These are phyloP conservation scores for Dipus sagitta DNA, from an alignment of 2,797 vertebrate species.

Conservation along the genomic window DNA sequence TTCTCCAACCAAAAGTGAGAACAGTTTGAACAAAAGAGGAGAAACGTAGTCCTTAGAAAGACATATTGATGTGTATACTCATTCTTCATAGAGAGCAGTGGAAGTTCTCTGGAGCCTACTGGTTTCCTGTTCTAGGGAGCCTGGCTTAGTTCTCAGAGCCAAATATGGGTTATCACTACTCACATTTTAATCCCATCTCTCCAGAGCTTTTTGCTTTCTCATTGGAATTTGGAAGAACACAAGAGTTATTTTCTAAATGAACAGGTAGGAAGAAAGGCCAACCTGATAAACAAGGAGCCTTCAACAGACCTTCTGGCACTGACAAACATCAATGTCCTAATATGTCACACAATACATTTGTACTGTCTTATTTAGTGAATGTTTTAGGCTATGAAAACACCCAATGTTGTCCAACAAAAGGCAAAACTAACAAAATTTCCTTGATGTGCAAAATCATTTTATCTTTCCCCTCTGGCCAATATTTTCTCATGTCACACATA, in stretches of 20 bases:
- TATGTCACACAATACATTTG: constrained; percentile 9
- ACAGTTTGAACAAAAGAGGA: no score
- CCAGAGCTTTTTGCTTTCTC: background rate
- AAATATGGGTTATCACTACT: background rate
- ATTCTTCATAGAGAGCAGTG: no score
- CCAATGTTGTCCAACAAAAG: constrained; percentile 15
- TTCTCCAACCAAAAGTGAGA: no score
- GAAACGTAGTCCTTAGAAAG: no score
- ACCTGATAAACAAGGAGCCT: background rate
- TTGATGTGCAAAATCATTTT: background rate
- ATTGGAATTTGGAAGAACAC: background rate
- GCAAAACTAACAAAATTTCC: constrained; percentile 47
- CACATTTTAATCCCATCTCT: constrained; percentile 13
- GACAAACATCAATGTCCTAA: background rate
- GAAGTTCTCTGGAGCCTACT: no score
- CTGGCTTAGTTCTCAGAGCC: no score
- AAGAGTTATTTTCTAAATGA: constrained; percentile 31
- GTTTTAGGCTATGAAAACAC: background rate
- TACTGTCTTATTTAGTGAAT: constrained; percentile 36
- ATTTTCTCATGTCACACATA: constrained; percentile 14
- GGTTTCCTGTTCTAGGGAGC: no score
- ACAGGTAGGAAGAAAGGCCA: background rate
- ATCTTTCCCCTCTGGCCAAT: constrained; percentile 24
- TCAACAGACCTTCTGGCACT: background rate
- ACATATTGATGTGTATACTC: no score